Evolutionary conservation across 2,797 vertebrate genomes (phyloP).

Genomic region (Tiaroga cobitis): DNA sequence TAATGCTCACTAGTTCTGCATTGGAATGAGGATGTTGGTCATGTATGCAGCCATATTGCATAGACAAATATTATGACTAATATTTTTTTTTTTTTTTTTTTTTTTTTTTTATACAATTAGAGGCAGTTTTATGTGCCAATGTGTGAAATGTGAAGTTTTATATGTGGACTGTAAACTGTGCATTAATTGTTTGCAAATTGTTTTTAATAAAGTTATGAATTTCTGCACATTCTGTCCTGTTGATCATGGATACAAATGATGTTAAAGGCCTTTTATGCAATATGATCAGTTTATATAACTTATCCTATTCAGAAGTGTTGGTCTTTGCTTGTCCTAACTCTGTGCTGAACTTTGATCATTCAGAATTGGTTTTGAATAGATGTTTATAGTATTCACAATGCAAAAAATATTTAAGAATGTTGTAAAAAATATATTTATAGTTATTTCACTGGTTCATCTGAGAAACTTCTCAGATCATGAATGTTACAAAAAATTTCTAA

Average conservation of each 20-base stretch:
- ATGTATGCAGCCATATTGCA: slow-evolving; percentile 7
- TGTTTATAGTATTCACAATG: neutral
- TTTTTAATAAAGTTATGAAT: slow-evolving; percentile 61
- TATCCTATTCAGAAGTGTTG: neutral
- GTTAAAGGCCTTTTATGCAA: neutral
- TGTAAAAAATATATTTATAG: neutral
- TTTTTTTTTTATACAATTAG: neutral
- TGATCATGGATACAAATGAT: neutral
- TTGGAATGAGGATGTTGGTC: slow-evolving; percentile 6
- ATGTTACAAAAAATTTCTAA: neutral
- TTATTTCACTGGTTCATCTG: neutral
- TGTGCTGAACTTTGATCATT: neutral
- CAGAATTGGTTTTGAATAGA: neutral
- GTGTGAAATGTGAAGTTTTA: slow-evolving; percentile 29
- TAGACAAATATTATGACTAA: neutral
- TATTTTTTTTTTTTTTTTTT: neutral
- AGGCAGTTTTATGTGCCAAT: slow-evolving; percentile 26
- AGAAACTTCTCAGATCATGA: neutral
- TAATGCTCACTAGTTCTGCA: slow-evolving; percentile 13
- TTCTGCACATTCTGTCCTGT: neutral
- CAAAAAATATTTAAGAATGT: neutral
- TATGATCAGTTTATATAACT: neutral
- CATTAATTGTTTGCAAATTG: slow-evolving; percentile 39
- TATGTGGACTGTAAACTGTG: slow-evolving; percentile 47
- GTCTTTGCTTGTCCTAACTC: neutral